Evolutionary conservation across 2,888 invertebrate species (phyloP).

Genomic region (Unio delphinus): DNA sequence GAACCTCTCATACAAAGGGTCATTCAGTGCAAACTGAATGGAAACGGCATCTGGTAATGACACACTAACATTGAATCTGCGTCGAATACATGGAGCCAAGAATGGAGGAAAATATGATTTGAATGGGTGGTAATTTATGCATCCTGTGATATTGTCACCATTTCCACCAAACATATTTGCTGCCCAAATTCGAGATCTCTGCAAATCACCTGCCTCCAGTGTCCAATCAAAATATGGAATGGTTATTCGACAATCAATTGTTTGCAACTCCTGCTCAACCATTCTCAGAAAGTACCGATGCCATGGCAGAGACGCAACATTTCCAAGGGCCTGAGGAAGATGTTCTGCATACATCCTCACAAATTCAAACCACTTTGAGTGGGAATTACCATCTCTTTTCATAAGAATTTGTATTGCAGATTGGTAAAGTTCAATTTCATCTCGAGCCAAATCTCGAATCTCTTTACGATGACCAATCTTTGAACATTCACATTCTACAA

Average conservation of each 20-base stretch:
- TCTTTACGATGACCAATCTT: slow-evolving; percentile 57
- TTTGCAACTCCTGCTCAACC: slow-evolving; percentile 62
- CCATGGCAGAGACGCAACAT: slow-evolving; percentile 64
- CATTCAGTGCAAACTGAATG: slow-evolving; percentile 58
- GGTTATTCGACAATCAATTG: slow-evolving; percentile 60
- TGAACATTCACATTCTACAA: slow-evolving; percentile 49
- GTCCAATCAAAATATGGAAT: slow-evolving; percentile 71
- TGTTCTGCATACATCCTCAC: slow-evolving; percentile 56
- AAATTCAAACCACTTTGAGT: slow-evolving; percentile 62
- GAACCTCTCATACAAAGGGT: slow-evolving; percentile 57
- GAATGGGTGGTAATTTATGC: slow-evolving; percentile 66
- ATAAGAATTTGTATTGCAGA: slow-evolving; percentile 53
- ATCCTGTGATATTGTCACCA: slow-evolving; percentile 52
- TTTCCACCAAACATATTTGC: slow-evolving; percentile 66
- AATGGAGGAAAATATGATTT: slow-evolving; percentile 59
- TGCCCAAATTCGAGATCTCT: slow-evolving; percentile 63
- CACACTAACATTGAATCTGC: slow-evolving; percentile 59
- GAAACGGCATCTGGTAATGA: slow-evolving; percentile 64
- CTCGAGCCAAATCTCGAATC: slow-evolving; percentile 60
- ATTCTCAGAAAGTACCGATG: slow-evolving; percentile 62
- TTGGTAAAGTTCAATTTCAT: slow-evolving; percentile 61
- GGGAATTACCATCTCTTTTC: slow-evolving; percentile 34
- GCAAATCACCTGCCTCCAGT: slow-evolving; percentile 60
- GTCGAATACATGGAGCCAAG: slow-evolving; percentile 62
- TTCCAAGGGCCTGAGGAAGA: slow-evolving; percentile 62